These are phyloP conservation scores for Halcyon senegalensis DNA, from an alignment of 2,113 vertebrate species.

Conservation along the genomic window DNA sequence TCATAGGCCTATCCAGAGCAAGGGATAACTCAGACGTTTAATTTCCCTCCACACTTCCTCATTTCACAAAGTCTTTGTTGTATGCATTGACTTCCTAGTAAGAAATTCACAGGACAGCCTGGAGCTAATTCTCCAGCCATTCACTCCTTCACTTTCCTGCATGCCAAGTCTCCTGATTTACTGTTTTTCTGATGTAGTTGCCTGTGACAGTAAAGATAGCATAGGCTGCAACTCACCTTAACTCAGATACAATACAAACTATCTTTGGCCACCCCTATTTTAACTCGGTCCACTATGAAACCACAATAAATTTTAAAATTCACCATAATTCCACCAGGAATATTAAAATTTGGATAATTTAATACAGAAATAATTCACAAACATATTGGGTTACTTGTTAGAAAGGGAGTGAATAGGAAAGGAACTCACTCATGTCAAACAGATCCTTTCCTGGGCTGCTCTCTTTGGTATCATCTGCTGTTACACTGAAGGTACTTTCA, in stretches of 20 bases:
- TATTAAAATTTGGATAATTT: background rate
- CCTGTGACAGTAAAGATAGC: background rate
- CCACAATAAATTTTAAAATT: background rate
- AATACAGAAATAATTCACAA: background rate
- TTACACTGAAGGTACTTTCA: constrained; percentile 70
- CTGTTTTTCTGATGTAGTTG: background rate
- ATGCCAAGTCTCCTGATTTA: background rate
- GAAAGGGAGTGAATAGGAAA: background rate
- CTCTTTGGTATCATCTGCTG: constrained; percentile 73
- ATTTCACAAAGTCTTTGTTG: background rate
- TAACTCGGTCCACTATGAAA: background rate
- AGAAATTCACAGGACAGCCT: background rate
- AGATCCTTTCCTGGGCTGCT: constrained; percentile 90
- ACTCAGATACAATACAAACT: background rate
- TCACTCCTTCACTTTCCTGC: background rate
- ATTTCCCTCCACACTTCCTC: background rate
- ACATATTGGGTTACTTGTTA: background rate
- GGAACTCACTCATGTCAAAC: constrained; percentile 96
- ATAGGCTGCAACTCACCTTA: background rate
- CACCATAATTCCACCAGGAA: background rate
- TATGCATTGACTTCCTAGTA: background rate
- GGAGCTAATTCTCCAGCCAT: background rate
- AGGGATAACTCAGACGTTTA: background rate
- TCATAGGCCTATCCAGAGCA: background rate
- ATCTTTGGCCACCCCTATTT: background rate